Base-by-base conservation (phyloP, 1,140 invertebrate species). In the Aricia agestis region DNA sequence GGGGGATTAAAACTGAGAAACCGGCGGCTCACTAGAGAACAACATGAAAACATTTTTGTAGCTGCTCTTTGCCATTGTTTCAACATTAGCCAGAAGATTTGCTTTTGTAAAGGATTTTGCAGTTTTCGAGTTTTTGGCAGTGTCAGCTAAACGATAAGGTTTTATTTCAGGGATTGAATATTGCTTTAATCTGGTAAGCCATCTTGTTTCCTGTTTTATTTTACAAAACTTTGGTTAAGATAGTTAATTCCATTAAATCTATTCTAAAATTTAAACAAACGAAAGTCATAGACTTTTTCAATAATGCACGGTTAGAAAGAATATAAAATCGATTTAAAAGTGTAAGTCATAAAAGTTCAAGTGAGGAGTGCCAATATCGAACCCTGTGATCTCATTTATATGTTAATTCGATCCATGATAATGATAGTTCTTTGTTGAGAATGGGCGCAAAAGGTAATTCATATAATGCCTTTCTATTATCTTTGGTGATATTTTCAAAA, bases 1-100 rank as follows among this genome's bases (percentile, higher is more conserved):
- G 19, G 59, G 19, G 59, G 19, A 63, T 63, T 63, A 63, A 63
- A 63, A 19, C 59, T 63, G 7, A 63, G 17, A 59, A 18, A 17
- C 59, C 10, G 59, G 19, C 59, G 18, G 59, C 45, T 52, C 9
- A 15, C 45, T 15, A 5, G 45, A 52, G 13, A 52, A 52, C 45
- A 36, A 6, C 36, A 36, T 2, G 1, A 11, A 52, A 52, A 52
- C 45, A 52, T 52, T 52, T 15, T 52, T 52, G 45, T 52, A 52
- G 36, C 36, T 36, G 0, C 45, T 52, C 13, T 52, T 52, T 11
- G 45, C 3, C 10, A 52, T 52, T 52, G 45, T 52, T 15, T 52
- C 10, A 15, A 52, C 45, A 52, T 52, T 52, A 52, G 45, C 45
- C 45, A 52, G 45, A 52, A 52, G 13, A 52, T 52, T 11, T 36